Conservation (phyloP, 30 jellyfish, hydroid and myxozoan genomes). For the Pelagia noctiluca region DNA sequence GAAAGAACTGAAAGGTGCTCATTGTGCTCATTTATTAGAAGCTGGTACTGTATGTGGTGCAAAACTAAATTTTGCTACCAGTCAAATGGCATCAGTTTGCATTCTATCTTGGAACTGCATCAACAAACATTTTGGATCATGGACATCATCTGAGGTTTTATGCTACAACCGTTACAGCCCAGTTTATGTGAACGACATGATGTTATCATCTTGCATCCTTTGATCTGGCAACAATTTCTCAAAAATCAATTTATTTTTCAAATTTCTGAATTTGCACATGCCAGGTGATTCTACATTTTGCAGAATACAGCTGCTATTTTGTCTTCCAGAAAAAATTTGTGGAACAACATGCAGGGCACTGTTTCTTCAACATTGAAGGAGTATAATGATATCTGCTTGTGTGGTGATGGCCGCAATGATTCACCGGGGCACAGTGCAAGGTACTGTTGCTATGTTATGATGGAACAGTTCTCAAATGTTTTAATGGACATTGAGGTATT, state of each 20-base stretch:
- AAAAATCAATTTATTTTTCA: neutral
- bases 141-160: slow-evolving; percentile 43
- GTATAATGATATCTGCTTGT: neutral
- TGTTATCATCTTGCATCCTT: neutral
- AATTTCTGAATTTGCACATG: slow-evolving; percentile 4
- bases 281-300: slow-evolving; percentile 21
- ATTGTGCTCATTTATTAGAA: no score
- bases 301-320: slow-evolving; percentile 8
- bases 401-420: slow-evolving; percentile 49
- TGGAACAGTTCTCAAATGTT: slow-evolving; percentile 35
- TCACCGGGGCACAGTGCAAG: slow-evolving; percentile 54
- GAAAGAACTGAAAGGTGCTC: no score
- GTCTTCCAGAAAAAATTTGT: slow-evolving; percentile 15
- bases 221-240: slow-evolving; percentile 28
- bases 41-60: no score
- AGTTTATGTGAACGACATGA: slow-evolving; percentile 6
- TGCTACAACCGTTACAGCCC: neutral
- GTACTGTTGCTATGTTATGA: slow-evolving; percentile 17
- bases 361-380: neutral
- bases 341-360: slow-evolving; percentile 8
- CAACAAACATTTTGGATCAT: neutral
- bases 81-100: no score
- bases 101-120: slow-evolving; percentile 5
- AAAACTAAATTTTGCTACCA: no score
- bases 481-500: slow-evolving; percentile 29